Base-by-base conservation (phyloP, 2,113 vertebrate species). In the Leiothrix lutea region DNA sequence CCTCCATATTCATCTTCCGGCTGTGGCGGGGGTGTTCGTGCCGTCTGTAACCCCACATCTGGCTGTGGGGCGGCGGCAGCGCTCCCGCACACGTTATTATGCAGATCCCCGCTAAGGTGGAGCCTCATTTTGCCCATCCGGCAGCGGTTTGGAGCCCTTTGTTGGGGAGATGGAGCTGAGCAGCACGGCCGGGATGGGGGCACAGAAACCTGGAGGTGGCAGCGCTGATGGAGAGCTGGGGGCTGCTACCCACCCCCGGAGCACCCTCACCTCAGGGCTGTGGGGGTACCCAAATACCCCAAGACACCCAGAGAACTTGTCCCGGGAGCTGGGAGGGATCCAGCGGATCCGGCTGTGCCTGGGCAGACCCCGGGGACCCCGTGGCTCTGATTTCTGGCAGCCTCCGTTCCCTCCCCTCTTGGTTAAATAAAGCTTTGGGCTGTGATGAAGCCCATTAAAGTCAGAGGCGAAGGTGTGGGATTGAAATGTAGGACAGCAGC, bases 401-500 rank as follows among this genome's bases (percentile, higher is more conserved):
- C 71, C 2, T 8, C 71, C 4, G 14, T 67, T 92, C 56, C 77
- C 57, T 86, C 72, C 83, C 78, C 69, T 88, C 84, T 80, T 40
- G 82, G 90, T 97, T 96, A 94, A 96, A 95, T 84, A 89, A 95
- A 88, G 94, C 81, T 90, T 92, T 88, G 78, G 95, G 91, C 86
- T 78, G 94, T 93, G 83, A 79, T 69, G 51, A 78, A 88, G 90
- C 86, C 92, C 85, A 95, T 97, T 96, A 79, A 70, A 95, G 95
- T 92, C 90, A 86, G 88, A 91, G 80, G 81, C 38, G 26, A 93
- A 92, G 90, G 82, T 94, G 93, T 90, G 81, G 90, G 94, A 86
- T 95, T 97, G 96, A 97, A 97, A 97, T 95, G 95, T 96, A 97
- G 95, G 94, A 94, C 95, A 96, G 94, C 92, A 94, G 94, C 92